Base-by-base conservation (phyloP, 2,888 invertebrate species). In the Heliconius hortense region DNA sequence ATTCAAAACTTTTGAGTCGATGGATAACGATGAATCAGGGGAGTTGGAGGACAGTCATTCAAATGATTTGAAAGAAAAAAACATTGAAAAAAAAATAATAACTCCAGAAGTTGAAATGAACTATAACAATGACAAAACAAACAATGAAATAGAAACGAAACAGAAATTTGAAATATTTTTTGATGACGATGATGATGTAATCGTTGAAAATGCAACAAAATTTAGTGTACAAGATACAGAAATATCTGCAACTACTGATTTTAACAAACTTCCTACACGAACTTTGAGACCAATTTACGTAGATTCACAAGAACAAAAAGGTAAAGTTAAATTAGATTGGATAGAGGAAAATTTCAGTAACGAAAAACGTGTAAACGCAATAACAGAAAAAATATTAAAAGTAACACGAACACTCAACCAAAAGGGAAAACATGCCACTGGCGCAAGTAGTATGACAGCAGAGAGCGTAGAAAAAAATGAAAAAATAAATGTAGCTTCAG, bases 361-460 rank as follows among this genome's bases (percentile, higher is more conserved):
- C 31, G 78, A 71, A 18, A 71, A 60, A 71, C 71, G 24, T 35
- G 53, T 56, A 28, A 76, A 69, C 43, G 72, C 73, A 53, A 73
- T 74, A 43, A 75, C 70, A 35, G 78, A 76, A 70, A 39, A 63
- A 26, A 72, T 35, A 11, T 31, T 31, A 39, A 63, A 71, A 69
- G 79, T 68, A 15, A 80, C 73, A n/a, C 74, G 73, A 64, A 70
- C 62, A 18, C 26, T 59, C 24, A 78, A 60, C 59, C 76, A 13
- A 72, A 66, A 21, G 67, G 68, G 78, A 43, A 80, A 73, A 69
- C 72, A 76, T 26, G 63, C 74, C n/a, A 79, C 82, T 43, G 84
- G 85, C 39, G 74, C 83, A 8, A 89, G 86, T 67, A 77, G 81
- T 67, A 73, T 87, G 2, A 82, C 86, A 39, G 85, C 80, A 53